Percentiles rank a stretch among this genome's conserved stretches.
These are phyloP conservation scores for Euura saliciscinereae DNA, from an alignment of 1,140 invertebrate species.

Conservation along the genomic window DNA sequence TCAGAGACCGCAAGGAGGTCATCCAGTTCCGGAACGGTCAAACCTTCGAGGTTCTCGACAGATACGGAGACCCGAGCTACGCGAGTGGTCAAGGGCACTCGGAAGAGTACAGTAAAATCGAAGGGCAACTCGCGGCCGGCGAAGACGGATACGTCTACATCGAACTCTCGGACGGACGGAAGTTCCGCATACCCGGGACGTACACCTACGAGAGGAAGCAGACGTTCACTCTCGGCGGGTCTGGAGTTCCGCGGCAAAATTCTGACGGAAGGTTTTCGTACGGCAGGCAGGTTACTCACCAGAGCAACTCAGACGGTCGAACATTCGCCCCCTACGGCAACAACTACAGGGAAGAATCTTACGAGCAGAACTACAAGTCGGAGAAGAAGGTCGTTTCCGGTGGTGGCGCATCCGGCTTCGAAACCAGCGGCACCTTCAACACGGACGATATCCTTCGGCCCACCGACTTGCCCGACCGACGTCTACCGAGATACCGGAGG, in stretches of 20 bases:
- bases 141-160: conserved; percentile 38
- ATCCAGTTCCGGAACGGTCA: conserved; percentile 47
- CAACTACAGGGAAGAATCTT: conserved; percentile 33
- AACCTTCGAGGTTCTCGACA: conserved; percentile 43
- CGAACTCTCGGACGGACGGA: conserved; percentile 40
- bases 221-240: conserved; percentile 28
- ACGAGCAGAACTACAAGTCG: conserved; percentile 37
- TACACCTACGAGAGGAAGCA: conserved; percentile 39
- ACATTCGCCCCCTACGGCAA: conserved; percentile 23
- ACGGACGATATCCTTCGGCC: conserved; percentile 8
- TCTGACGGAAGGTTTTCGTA: neutral
- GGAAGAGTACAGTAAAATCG: conserved; percentile 33
- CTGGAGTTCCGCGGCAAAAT: conserved; percentile 17
- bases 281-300: neutral
- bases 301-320: neutral
- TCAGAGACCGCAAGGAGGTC: conserved; percentile 38
- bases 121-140: conserved; percentile 41
- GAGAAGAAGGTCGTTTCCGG: conserved; percentile 35
- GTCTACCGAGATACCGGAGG: conserved; percentile 31
- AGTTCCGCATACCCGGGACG: conserved; percentile 44
- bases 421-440: conserved; percentile 20
- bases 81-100: conserved; percentile 11
- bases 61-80: conserved; percentile 32
- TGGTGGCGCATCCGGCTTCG: conserved; percentile 8
- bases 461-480: neutral